Evolutionary conservation across 2,113 vertebrate genomes (phyloP), one percentile per base, ranked within the genome.

Genomic region (Tylochromis polylepis): DNA sequence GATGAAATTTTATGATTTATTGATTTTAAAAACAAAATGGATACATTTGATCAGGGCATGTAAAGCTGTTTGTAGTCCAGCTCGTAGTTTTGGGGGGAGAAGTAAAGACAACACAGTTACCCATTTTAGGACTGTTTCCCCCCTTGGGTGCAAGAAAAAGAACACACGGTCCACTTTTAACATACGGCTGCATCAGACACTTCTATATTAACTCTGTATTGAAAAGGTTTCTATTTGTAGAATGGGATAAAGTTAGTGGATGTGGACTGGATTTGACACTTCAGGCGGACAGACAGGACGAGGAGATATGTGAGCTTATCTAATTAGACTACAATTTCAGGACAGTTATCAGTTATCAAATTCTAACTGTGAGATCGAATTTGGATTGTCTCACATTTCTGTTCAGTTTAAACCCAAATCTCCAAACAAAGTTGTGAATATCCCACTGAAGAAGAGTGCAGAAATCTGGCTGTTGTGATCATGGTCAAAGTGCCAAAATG

Each of bases 41-140:
- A 36, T 36, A 9, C 22, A 56, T 86, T 81, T 79, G 38, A 83
- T 83, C 86, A 91, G 81, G 87, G 60, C 3, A 81, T 24, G 81
- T 55, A 36, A 87, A 88, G 83, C 27, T 51, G 10, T 51, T 31
- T 31, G 11, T 6, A 80, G 86, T 57, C 72, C 72, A 51, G 70
- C 38, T 70, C 0, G 80, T 34, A 4, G n/a, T 56, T 85, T 83
- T 59, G 72, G 38, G 15, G 84, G 53, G 8, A 46, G 16, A 70
- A 41, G 60, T 58, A 82, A 83, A 84, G 82, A 62, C 34, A 53
- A 27, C 79, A 84, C 60, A 46, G 86, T 81, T 85, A 9, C 43
- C 90, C 83, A 83, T 84, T 84, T 60, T 43, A 67, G 59, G 85
- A 89, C 14, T 88, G 75, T 46, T 89, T 89, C 89, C 70, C 46